These are phyloP conservation scores for Clamator glandarius DNA, from an alignment of 2,797 vertebrate genomes.

Conservation along the genomic window DNA sequence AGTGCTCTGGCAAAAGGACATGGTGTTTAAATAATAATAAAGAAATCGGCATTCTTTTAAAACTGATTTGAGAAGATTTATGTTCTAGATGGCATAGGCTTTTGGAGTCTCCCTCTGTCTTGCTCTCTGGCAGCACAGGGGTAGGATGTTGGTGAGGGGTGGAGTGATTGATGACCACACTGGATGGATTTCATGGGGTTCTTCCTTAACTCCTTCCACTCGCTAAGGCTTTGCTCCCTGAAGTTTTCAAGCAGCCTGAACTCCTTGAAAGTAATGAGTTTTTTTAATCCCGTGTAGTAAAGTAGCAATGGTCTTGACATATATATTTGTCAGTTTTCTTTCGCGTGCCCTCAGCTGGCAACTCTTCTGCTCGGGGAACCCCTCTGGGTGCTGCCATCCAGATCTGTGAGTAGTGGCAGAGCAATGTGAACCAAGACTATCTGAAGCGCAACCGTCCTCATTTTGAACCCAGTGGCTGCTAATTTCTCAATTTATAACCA, in stretches of 20 bases:
- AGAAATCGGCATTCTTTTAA: not conserved
- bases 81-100: not conserved
- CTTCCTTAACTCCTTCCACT: conserved; percentile 3
- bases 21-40: not conserved
- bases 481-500: conserved; percentile 33
- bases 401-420: not conserved
- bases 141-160: not conserved
- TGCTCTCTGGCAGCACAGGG: not conserved
- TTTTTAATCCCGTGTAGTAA: conserved; percentile 14
- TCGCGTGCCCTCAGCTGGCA: not conserved
- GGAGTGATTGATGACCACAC: not conserved
- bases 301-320: not conserved
- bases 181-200: conserved; percentile 12
- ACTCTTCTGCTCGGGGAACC: not conserved
- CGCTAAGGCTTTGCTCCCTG: not conserved
- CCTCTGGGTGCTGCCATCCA: not conserved
- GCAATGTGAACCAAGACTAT: not conserved
- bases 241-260: not conserved
- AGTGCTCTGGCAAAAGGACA: not conserved
- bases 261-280: not conserved
- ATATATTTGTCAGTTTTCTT: conserved; percentile 29
- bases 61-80: not conserved
- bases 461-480: not conserved
- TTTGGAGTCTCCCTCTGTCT: not conserved
- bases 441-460: not conserved